Evolutionary conservation across 1,140 invertebrate genomes (phyloP).

Genomic region (Ips nitidus): DNA sequence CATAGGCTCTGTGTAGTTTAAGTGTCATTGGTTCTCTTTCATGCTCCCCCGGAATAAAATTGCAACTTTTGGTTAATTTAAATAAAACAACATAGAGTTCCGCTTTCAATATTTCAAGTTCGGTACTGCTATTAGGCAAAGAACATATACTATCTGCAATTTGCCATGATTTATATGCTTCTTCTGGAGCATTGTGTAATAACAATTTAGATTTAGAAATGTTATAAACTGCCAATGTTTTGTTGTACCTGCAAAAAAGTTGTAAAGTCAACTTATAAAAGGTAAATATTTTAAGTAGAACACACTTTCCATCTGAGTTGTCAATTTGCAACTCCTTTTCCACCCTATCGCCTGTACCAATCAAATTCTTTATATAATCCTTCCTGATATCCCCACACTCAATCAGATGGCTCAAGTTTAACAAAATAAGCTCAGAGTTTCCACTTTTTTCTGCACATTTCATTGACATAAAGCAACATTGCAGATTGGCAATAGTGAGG

Average conservation of each 20-base stretch:
- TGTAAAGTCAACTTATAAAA: background rate
- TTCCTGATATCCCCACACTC: background rate
- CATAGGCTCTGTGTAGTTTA: slow-evolving; percentile 22
- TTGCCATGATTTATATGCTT: slow-evolving; percentile 25
- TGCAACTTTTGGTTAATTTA: slow-evolving; percentile 31
- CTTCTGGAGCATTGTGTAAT: slow-evolving; percentile 16
- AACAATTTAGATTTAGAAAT: slow-evolving; percentile 32
- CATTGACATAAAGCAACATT: slow-evolving; percentile 24
- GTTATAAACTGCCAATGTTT: slow-evolving; percentile 24
- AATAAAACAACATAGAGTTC: slow-evolving; percentile 25
- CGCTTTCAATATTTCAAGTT: slow-evolving; percentile 11
- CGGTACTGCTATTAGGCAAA: slow-evolving; percentile 1
- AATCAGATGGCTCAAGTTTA: background rate
- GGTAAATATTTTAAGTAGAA: background rate
- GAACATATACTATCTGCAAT: slow-evolving; percentile 2
- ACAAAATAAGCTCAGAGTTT: slow-evolving; percentile 2
- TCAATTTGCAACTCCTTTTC: background rate
- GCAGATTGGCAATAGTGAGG: slow-evolving; percentile 14
- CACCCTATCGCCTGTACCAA: slow-evolving; percentile 6
- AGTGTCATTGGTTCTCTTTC: slow-evolving; percentile 25
- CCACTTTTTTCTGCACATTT: slow-evolving; percentile 9
- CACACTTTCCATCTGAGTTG: slow-evolving; percentile 10
- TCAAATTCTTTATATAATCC: slow-evolving; percentile 14
- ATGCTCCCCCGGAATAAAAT: slow-evolving; percentile 26
- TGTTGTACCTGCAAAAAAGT: slow-evolving; percentile 10